Evolutionary conservation across 2,113 vertebrate genomes (phyloP), one percentile per base, ranked within the genome.

Genomic region (Oxyruncus cristatus): DNA sequence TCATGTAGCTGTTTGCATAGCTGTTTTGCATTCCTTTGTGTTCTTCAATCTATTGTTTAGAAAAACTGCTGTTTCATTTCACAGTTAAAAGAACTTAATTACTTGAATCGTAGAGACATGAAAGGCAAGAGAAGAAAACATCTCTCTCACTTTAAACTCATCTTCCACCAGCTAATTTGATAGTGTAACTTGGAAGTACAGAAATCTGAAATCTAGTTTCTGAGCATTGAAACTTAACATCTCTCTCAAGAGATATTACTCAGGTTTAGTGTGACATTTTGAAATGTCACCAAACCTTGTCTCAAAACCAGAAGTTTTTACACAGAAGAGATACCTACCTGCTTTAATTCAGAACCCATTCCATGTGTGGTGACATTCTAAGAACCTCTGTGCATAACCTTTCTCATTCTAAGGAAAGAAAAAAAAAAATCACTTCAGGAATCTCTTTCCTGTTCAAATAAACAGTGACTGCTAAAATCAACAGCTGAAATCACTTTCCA

Each of bases 201-300:
- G 75, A 92, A 88, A 88, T 52, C 42, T 73, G 74, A 87, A 96
- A 94, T 73, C 91, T 85, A 81, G 39, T 91, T 96, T 96, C 79
- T 94, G 93, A 94, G 67, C 71, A 79, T 53, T 85, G 88, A 93
- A 93, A 94, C 88, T 52, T 88, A 37, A 59, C 39, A 17, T 94
- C 35, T 89, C 33, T 83, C 82, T 74, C 41, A 88, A 73, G 67
- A 90, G 65, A 59, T 86, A 96, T 92, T 95, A 92, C 70, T 95
- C 87, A 95, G 88, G 56, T 80, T 94, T 46, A 86, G 52, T 14
- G 37, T 91, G 93, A 93, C 93, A 95, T 94, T 96, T 97, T n/a
- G 6, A 95, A 95, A 96, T 96, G 88, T 92, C 96, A 96, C 68
- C 56, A 56, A 9, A 33, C 9, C 33, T 22, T 24, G 41, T 74